Percentiles rank a stretch among this genome's conserved stretches.
phyloP scores from a whole-genome alignment of 2,888 invertebrate species.

The Metellina segmentata region DNA sequence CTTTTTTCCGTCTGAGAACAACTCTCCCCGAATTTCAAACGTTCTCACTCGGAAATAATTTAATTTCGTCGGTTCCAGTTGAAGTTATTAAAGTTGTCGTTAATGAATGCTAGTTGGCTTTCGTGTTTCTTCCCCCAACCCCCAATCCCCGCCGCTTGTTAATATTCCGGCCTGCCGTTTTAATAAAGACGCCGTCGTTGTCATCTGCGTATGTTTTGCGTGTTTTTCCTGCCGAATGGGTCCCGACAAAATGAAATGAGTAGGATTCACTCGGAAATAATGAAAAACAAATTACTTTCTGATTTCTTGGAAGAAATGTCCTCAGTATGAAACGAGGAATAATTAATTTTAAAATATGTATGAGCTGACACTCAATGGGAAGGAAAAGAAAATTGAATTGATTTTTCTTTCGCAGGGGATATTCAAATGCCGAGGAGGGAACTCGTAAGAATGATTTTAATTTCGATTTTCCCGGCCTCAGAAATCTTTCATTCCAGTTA shows the following conservation, averaged over 20 bases:
- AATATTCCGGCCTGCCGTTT: constrained; percentile 8
- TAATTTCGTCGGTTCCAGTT: constrained; percentile 26
- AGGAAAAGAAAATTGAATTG: constrained; percentile 11
- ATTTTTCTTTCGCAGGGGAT: background rate
- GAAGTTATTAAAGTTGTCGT: constrained; percentile 49
- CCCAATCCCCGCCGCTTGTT: background rate
- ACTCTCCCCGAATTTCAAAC: background rate
- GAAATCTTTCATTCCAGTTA: background rate
- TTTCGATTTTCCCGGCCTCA: background rate
- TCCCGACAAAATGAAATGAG: constrained; percentile 10
- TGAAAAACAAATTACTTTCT: constrained; percentile 42
- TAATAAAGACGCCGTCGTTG: constrained; percentile 40
- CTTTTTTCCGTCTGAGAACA: background rate
- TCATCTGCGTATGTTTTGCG: constrained; percentile 5
- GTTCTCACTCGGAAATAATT: constrained; percentile 34
- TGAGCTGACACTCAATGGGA: constrained; percentile 22
- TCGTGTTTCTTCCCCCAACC: background rate
- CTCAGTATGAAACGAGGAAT: background rate
- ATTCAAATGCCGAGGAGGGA: background rate
- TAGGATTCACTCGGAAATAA: constrained; percentile 21
- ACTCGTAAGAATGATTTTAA: background rate
- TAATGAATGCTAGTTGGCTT: constrained; percentile 36
- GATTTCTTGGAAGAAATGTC: constrained; percentile 31
- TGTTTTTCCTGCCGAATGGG: constrained; percentile 27
- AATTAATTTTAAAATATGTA: constrained; percentile 53